Base-by-base conservation (phyloP, 2,888 invertebrate genomes). In the Agonopterix arenella region DNA sequence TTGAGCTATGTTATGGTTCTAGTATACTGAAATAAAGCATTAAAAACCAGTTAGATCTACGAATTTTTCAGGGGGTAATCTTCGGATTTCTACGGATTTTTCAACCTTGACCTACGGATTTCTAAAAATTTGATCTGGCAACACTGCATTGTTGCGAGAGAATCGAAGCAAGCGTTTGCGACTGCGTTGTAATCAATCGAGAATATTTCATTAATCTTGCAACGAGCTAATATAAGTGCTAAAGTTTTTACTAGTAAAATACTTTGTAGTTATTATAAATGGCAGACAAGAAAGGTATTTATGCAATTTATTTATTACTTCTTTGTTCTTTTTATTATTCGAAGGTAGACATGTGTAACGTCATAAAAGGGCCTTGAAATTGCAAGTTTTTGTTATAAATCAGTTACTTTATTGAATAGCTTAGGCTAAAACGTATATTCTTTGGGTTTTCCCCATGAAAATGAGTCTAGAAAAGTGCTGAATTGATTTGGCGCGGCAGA, bases 251-350 rank as follows among this genome's bases (percentile, higher is more conserved):
- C 54, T 66, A 65, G 55, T 70, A 73, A 73, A 28, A 72, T 70
- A 71, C 68, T 61, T 71, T 70, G 61, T 73, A 74, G 61, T 74
- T 71, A 68, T 59, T 73, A 71, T 70, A 77, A 80, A 90, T 90
- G 90, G 89, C 90, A 65, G 90, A 90, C 76, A 90, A 90, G 70
- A 90, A 90, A 90, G 90, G 90, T 90, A 90, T 85, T 80, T 86
- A 86, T 80, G 66, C 66, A 60, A 59, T 74, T 59, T 60, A 73
- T 68, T 73, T 62, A 58, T 56, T 66, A 64, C 65, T 77, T 76
- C 76, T 84, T 88, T 88, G 85, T 84, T 86, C 82, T 68, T 73
- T 70, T 68, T 61, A 71, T 55, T 56, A 65, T 59, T 60, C 60
- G 56, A 63, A 62, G 73, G 72, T 80, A 84, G 86, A 84, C 85